phyloP scores from a whole-genome alignment of 2,888 invertebrate genomes.

The Zygogramma bicolorata region DNA sequence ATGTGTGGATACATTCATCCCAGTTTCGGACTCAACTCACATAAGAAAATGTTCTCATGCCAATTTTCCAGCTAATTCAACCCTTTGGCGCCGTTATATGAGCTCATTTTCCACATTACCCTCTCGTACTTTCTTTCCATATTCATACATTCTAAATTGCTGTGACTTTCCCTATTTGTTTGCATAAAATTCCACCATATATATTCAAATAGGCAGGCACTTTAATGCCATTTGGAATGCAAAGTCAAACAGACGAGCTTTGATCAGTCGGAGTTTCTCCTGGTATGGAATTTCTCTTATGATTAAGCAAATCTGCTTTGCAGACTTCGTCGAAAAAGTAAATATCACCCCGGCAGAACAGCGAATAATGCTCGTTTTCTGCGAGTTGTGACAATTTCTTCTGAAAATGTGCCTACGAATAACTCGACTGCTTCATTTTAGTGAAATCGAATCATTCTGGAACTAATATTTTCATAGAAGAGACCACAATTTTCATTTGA shows the following conservation, averaged over 20 bases:
- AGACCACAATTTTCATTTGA: too few species aligned
- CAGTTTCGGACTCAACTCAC: too few species aligned
- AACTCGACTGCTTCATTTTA: too few species aligned
- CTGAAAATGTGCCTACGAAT: too few species aligned
- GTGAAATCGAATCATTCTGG: too few species aligned
- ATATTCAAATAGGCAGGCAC: slow-evolving; percentile 42
- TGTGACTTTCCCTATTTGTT: slow-evolving; percentile 35
- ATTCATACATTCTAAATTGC: neutral
- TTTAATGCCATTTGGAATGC: slow-evolving; percentile 38
- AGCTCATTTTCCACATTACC: neutral
- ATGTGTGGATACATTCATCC: too few species aligned
- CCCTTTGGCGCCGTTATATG: neutral
- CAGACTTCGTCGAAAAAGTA: slow-evolving; percentile 36
- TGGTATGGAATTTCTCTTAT: slow-evolving; percentile 41
- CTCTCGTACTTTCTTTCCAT: neutral
- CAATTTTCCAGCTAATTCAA: neutral
- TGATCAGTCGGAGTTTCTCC: slow-evolving; percentile 40
- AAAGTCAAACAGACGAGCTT: slow-evolving; percentile 45
- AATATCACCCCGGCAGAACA: slow-evolving; percentile 48
- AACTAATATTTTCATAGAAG: too few species aligned
- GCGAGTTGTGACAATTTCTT: neutral
- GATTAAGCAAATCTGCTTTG: slow-evolving; percentile 41
- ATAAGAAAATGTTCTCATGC: neutral
- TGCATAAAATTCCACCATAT: slow-evolving; percentile 39
- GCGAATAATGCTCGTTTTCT: neutral